Conservation (phyloP, 1,140 invertebrate genomes). For the Apolygus lucorum region DNA sequence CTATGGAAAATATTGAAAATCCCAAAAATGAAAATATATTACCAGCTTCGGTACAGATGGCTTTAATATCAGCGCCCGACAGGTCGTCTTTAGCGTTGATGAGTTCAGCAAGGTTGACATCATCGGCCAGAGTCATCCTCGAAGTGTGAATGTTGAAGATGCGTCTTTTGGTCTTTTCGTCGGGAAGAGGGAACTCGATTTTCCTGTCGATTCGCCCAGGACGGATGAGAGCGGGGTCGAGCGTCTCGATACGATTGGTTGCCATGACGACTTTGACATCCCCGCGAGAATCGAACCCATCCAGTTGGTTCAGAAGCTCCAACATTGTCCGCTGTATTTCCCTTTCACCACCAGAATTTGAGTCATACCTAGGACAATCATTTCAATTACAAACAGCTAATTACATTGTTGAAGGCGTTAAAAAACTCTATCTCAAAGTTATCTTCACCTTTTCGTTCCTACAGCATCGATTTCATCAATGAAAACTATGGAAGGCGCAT, state of each 20-base stretch:
- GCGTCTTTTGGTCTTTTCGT: conserved; percentile 96
- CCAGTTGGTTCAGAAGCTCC: conserved; percentile 96
- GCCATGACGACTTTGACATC: conserved; percentile 92
- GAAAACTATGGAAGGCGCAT: conserved; percentile 99
- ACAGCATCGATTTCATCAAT: conserved; percentile 99
- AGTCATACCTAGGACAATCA: conserved; percentile 70
- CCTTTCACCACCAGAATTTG: conserved; percentile 97
- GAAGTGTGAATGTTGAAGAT: conserved; percentile 99
- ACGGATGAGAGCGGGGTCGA: conserved; percentile 96
- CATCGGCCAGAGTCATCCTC: conserved; percentile 92
- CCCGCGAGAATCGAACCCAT: conserved; percentile 95
- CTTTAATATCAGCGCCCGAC: conserved; percentile 91
- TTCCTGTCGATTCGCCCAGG: conserved; percentile 98
- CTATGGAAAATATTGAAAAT: too few species aligned
- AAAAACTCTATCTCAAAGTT: not conserved
- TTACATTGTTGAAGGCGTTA: not conserved
- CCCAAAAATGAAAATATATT: too few species aligned
- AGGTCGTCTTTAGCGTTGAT: conserved; percentile 99
- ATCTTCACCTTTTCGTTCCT: conserved; percentile 69
- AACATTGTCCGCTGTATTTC: conserved; percentile 99
- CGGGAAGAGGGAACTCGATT: conserved; percentile 98
- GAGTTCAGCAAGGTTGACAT: conserved; percentile 95
- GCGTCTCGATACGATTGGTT: conserved; percentile 97
- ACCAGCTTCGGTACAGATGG: conserved; percentile 98
- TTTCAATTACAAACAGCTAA: not conserved